Evolutionary conservation across 2,113 vertebrate species (phyloP).

Genomic region (Spizaetus ornatus): DNA sequence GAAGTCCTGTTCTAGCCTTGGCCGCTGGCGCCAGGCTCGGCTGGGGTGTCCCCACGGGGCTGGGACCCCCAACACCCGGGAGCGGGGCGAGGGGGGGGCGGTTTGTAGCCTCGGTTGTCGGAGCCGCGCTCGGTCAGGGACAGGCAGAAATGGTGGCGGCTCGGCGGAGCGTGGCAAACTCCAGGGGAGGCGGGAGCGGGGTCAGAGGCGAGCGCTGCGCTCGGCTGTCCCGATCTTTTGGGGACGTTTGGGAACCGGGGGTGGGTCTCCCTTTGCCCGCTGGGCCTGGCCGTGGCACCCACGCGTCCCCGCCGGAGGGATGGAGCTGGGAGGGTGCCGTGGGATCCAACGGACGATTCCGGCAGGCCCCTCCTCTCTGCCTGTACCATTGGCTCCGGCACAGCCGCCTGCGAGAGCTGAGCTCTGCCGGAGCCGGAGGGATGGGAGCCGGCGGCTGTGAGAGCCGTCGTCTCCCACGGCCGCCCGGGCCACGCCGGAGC

Average conservation of each 20-base stretch:
- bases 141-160: neutral
- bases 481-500: neutral
- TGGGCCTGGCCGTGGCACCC: neutral
- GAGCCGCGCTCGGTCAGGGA: neutral
- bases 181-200: neutral
- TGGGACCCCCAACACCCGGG: neutral
- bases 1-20: neutral
- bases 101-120: rapidly evolving
- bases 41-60: neutral
- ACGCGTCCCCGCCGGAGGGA: neutral
- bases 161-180: neutral
- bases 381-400: slow-evolving; percentile 42
- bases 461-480: neutral
- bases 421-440: neutral
- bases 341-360: neutral
- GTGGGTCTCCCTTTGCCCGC: neutral
- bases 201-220: rapidly evolving
- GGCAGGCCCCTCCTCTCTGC: slow-evolving; percentile 53
- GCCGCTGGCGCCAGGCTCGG: neutral
- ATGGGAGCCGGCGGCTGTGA: slow-evolving; percentile 22
- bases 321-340: slow-evolving; percentile 40
- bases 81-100: no score
- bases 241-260: rapidly evolving
- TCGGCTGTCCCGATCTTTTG: rapidly evolving
- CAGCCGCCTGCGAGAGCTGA: neutral